Evolutionary conservation across 2,888 invertebrate genomes (phyloP), one percentile per base, ranked within the genome.

Genomic region (Chrysolina americana): DNA sequence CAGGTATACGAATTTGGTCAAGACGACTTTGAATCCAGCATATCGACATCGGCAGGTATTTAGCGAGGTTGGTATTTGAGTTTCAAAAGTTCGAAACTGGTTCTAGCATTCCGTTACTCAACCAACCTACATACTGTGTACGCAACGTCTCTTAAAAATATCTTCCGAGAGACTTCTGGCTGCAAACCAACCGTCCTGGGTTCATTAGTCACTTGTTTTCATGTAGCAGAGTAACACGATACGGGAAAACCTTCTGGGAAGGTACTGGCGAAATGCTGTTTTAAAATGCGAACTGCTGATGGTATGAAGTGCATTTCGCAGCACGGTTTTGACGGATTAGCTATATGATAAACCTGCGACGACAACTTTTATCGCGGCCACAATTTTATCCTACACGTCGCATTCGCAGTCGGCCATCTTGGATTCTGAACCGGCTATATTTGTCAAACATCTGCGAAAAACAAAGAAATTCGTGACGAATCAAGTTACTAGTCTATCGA

Each of bases 391-490:
- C 83, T 82, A 86, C 86, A 86, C 86, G 86, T 86, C 85, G 84
- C 83, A 82, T 80, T 78, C 73, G 70, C 71, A 53, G 84, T 83
- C 86, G 77, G 87, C 87, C 87, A 87, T 87, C 82, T 87, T 87
- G 87, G 83, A 80, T 82, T 80, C 79, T 70, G 62, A 80, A 82
- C 86, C 85, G 86, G 84, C 80, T 76, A 76, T 64, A 74, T 76
- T 73, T 73, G 64, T 65, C 76, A 73, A 74, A 78, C 70, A 68
- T 59, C 68, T 74, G 71, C 62, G 65, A 74, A 78, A 75, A 73
- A 73, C 65, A 53, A 56, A 41, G 41, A 76, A 75, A 73, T 41
- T 44, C 8, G 48, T 28, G 28, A 50, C 28, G 66, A 66, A 66
- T 28, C 15, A 11, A 36, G 13, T 48, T 28, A 66, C 64, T 28